phyloP scores from a whole-genome alignment of 2,888 invertebrate species.

The Metallyticus violacea region DNA sequence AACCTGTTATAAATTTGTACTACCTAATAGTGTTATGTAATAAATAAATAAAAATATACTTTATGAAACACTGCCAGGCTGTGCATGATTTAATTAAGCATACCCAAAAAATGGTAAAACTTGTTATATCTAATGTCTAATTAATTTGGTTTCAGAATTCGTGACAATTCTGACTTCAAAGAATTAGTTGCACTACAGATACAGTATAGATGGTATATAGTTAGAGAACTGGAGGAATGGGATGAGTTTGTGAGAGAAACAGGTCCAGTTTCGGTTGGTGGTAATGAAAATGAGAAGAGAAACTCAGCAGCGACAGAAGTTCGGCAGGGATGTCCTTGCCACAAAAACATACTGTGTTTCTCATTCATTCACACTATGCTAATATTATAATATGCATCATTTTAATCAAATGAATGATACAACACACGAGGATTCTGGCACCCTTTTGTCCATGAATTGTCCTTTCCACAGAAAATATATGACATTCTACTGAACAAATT shows the following conservation, averaged over 20 bases:
- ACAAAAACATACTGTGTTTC: not conserved
- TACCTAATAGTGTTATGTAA: no score
- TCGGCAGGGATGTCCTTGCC: not conserved
- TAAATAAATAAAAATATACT: no score
- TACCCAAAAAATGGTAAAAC: no score
- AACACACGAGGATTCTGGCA: not conserved
- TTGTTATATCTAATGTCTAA: slow-evolving; percentile 29
- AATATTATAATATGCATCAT: not conserved
- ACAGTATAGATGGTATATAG: not conserved
- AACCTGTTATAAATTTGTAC: no score
- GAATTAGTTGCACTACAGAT: slow-evolving; percentile 57
- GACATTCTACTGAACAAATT: not conserved
- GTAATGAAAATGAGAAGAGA: not conserved
- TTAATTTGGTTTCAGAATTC: slow-evolving; percentile 62
- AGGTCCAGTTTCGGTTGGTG: not conserved
- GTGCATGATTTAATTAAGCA: no score
- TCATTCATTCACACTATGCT: not conserved
- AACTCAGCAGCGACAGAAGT: not conserved
- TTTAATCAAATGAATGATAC: not conserved
- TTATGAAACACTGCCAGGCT: no score
- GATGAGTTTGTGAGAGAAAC: not conserved
- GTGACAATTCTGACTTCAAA: slow-evolving; percentile 81
- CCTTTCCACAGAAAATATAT: not conserved
- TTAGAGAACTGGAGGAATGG: not conserved
- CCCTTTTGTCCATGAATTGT: not conserved